phyloP scores from a whole-genome alignment of 2,797 vertebrate species.

The Cottoperca gobio region DNA sequence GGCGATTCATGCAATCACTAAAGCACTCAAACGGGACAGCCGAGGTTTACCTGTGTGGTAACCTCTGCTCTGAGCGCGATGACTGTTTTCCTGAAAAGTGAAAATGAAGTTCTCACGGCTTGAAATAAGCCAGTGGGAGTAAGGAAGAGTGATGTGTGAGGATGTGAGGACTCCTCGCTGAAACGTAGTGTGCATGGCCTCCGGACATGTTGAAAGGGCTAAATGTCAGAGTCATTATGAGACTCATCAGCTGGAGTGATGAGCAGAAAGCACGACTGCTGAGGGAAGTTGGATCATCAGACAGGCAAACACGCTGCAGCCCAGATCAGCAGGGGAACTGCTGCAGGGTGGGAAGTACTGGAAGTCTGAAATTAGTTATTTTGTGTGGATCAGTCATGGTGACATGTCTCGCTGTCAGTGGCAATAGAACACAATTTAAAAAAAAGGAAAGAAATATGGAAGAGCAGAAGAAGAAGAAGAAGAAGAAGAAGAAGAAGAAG shows the following conservation, averaged over 20 bases:
- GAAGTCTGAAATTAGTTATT: conserved; percentile 24
- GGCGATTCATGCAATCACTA: conserved; percentile 42
- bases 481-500: background rate
- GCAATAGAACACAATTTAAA: conserved; percentile 1
- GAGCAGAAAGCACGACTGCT: background rate
- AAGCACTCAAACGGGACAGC: conserved; percentile 52
- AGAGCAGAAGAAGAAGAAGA: background rate
- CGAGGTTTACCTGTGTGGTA: conserved; percentile 48
- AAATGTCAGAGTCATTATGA: conserved; percentile 25
- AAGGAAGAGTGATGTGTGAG: too few relatives aligned
- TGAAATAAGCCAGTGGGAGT: background rate
- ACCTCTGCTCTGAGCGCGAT: conserved; percentile 13
- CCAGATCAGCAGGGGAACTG: conserved; percentile 37
- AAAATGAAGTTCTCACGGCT: conserved; percentile 53
- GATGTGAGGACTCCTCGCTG: too few relatives aligned
- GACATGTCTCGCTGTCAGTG: conserved; percentile 33
- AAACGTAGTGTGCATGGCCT: too few relatives aligned
- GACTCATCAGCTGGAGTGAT: conserved; percentile 14
- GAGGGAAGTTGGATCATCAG: conserved; percentile 35
- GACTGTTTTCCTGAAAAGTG: conserved; percentile 3
- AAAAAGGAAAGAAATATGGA: background rate
- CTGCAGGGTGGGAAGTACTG: conserved; percentile 20
- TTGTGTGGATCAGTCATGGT: conserved; percentile 13
- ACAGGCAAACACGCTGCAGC: conserved; percentile 17
- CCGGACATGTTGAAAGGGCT: too few relatives aligned